Percentiles rank a stretch among this genome's conserved stretches.
Conservation (phyloP, 1,140 invertebrate genomes). For the Drosophila kanapiae region DNA sequence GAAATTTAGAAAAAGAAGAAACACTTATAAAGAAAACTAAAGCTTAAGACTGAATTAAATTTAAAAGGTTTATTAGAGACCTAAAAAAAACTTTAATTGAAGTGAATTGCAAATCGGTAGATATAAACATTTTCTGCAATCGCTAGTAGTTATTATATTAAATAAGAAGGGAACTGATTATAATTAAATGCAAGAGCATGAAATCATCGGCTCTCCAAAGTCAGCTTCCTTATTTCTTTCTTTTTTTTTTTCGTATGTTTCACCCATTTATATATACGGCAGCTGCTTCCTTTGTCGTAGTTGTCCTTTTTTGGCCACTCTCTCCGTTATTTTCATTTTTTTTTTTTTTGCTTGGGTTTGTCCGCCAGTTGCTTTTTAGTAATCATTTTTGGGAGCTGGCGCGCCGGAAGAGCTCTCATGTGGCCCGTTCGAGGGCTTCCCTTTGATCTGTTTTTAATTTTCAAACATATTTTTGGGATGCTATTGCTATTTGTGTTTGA, state of each 20-base stretch:
- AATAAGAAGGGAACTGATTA: too few species aligned
- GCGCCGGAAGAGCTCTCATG: constrained; percentile 75
- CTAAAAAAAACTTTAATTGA: neutral
- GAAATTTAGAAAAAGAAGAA: too few species aligned
- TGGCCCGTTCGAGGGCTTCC: constrained; percentile 58
- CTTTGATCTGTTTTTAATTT: constrained; percentile 84
- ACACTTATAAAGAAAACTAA: too few species aligned
- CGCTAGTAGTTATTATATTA: too few species aligned
- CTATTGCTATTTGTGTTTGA: constrained; percentile 54
- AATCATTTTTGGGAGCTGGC: constrained; percentile 71
- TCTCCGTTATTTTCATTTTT: constrained; percentile 24
- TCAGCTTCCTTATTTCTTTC: too few species aligned
- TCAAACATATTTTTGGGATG: constrained; percentile 58
- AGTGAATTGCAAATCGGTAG: neutral
- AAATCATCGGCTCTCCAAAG: neutral
- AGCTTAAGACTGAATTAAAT: neutral
- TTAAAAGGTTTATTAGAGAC: neutral
- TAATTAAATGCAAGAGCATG: neutral
- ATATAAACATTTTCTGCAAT: too few species aligned
- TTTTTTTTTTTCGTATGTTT: constrained; percentile 15
- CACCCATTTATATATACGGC: constrained; percentile 28
- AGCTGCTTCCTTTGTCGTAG: constrained; percentile 62
- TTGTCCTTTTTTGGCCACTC: constrained; percentile 58
- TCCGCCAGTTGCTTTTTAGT: constrained; percentile 54
- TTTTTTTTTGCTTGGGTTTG: constrained; percentile 25